Conservation (phyloP, 2,113 vertebrate species). For the Thunnus thynnus region DNA sequence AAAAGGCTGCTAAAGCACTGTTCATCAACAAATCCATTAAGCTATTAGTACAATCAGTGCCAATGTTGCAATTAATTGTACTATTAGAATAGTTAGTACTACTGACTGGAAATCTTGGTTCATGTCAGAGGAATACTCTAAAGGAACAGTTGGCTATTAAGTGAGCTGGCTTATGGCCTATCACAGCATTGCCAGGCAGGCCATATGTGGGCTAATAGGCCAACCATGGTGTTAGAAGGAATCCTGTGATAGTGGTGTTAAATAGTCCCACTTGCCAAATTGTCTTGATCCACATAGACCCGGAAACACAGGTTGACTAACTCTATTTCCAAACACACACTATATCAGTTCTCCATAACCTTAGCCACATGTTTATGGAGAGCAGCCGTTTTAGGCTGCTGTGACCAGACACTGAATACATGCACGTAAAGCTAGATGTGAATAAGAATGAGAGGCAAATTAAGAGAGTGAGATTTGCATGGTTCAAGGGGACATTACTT, state of each 20-base stretch:
- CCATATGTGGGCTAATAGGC: slow-evolving; percentile 61
- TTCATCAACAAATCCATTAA: slow-evolving; percentile 17
- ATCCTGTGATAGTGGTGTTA: slow-evolving; percentile 28
- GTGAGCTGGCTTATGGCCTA: slow-evolving; percentile 33
- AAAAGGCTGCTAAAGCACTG: slow-evolving; percentile 21
- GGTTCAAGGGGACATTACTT: slow-evolving; percentile 1
- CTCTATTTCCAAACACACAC: slow-evolving; percentile 23
- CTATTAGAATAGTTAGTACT: slow-evolving; percentile 2
- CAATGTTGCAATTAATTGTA: slow-evolving; percentile 28
- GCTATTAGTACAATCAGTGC: slow-evolving; percentile 19
- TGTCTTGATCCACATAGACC: slow-evolving; percentile 10
- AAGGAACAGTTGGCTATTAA: slow-evolving; percentile 56
- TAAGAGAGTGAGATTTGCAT: background rate
- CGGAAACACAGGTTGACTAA: slow-evolving; percentile 33
- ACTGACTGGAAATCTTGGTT: slow-evolving; percentile 33
- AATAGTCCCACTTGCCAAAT: slow-evolving; percentile 38
- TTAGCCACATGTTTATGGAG: slow-evolving; percentile 30
- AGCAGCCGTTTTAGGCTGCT: slow-evolving; percentile 36
- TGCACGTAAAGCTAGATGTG: slow-evolving; percentile 14
- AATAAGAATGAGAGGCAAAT: slow-evolving; percentile 48
- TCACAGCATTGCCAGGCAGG: slow-evolving; percentile 35
- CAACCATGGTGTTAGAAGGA: slow-evolving; percentile 38
- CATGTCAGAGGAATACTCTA: slow-evolving; percentile 44
- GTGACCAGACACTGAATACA: slow-evolving; percentile 34
- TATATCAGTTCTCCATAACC: slow-evolving; percentile 14